Evolutionary conservation across 2,797 vertebrate species (phyloP), one percentile per base, ranked within the genome.

Genomic region (Picus viridis): DNA sequence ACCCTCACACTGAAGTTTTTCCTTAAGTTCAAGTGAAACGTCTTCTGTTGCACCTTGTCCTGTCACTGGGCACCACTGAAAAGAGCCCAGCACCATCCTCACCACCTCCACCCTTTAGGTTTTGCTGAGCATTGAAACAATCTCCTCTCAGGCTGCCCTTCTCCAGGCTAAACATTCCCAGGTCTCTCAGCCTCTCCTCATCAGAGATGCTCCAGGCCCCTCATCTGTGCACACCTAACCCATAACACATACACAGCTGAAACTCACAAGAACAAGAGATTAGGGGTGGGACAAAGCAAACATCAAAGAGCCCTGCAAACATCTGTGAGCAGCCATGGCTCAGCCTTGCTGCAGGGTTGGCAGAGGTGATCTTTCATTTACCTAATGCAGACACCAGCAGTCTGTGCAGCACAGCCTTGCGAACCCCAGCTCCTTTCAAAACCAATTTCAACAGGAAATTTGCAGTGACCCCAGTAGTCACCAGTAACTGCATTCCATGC

Each of bases 211-310:
- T 51, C 49, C 49, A 24, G 49, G 12, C 49, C 49, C 49, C 49
- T 43, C 41, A 43, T 7, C 41, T 24, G 22, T 51, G 49, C 12
- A 51, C 49, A 51, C 22, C 49, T 49, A 12, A 49, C 22, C 22
- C 49, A 12, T 51, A 24, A 51, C 58, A 8, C 56, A 4, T 1
- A 0, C 2, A 10, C 20, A 5, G 12, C 56, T 2, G 34, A 15
- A 49, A 56, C 56, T 49, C 1, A 0, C 4, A 16, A 1, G 9
- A 14, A 32, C 1, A 2, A 24, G 43, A 32, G 3, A 49, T 30
- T 30, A 29, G 15, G 12, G n/a, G 9, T n/a, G 53, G 59, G 32
- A 7, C n/a, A 59, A 43, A 30, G 9, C 45, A 5, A 3, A 22
- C 7, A 1, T 0, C 12, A 12, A 61, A 18, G 53, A 47, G 14